Evolutionary conservation across 1,140 invertebrate genomes (phyloP).

Genomic region (Mamestra configurata): DNA sequence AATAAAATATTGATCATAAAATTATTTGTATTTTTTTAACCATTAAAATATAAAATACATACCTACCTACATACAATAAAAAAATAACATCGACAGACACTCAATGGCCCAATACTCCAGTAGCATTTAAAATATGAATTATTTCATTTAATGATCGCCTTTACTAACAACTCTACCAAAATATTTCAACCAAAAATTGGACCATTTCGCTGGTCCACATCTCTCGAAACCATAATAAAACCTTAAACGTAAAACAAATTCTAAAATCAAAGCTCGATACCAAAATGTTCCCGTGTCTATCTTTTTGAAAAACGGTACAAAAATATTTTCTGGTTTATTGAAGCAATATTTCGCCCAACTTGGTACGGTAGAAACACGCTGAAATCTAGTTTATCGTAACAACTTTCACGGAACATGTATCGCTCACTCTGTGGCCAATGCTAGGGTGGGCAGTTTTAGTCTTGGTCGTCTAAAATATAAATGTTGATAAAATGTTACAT

Average conservation of each 20-base stretch:
- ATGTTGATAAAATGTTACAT: not conserved
- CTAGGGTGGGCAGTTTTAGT: not conserved
- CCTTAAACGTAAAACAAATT: not conserved
- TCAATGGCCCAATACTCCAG: too few relatives aligned
- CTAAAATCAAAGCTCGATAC: not conserved
- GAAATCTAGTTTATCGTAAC: conserved; percentile 40
- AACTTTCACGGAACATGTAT: conserved; percentile 30
- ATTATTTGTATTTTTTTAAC: too few relatives aligned
- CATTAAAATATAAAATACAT: too few relatives aligned
- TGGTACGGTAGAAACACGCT: not conserved
- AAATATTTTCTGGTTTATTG: conserved; percentile 44
- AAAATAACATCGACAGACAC: too few relatives aligned
- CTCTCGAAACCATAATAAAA: not conserved
- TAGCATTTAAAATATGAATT: too few relatives aligned
- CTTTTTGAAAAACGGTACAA: conserved; percentile 33
- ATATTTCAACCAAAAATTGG: too few relatives aligned
- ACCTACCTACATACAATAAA: too few relatives aligned
- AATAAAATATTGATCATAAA: too few relatives aligned
- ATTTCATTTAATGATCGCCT: too few relatives aligned
- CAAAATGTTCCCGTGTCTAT: conserved; percentile 4
- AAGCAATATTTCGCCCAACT: conserved; percentile 30
- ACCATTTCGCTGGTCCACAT: too few relatives aligned
- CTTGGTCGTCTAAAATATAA: not conserved
- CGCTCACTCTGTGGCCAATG: not conserved
- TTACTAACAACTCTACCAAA: too few relatives aligned